Evolutionary conservation across 92 coral and sea anemone genomes (phyloP).

Genomic region (Epizoanthus fatuus): DNA sequence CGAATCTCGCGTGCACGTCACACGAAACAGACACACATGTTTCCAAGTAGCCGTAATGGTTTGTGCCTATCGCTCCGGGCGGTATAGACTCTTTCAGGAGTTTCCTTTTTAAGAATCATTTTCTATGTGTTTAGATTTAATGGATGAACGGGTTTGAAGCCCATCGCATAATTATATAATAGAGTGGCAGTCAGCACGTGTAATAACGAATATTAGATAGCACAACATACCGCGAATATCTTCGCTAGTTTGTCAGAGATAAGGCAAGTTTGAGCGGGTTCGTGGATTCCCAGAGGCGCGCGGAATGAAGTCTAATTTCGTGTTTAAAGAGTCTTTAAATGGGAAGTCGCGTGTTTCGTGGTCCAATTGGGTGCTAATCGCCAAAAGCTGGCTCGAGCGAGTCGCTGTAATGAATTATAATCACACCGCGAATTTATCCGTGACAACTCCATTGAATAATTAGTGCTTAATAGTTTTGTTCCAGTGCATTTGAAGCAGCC

Average conservation of each 20-base stretch:
- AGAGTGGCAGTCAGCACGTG: slow-evolving; percentile 20
- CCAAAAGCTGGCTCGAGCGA: not conserved
- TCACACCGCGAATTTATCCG: not conserved
- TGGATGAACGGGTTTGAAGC: slow-evolving; percentile 20
- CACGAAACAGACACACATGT: not conserved
- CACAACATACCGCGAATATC: slow-evolving; percentile 1
- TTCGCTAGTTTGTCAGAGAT: not conserved
- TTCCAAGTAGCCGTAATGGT: no score
- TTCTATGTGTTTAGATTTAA: slow-evolving; percentile 29
- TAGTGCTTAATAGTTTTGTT: not conserved
- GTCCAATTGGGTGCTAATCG: not conserved
- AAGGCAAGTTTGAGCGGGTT: no score
- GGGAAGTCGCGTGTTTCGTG: not conserved
- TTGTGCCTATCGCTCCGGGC: slow-evolving; percentile 1
- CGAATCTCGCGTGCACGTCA: not conserved
- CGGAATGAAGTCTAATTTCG: not conserved
- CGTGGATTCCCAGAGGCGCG: slow-evolving; percentile 1
- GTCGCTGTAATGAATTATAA: slow-evolving; percentile 3
- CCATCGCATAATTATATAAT: slow-evolving; percentile 18
- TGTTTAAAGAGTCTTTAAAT: not conserved
- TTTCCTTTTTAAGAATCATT: slow-evolving; percentile 2
- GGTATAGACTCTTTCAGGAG: not conserved
- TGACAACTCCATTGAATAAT: not conserved
- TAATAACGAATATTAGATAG: not conserved
- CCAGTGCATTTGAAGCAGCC: not conserved